These are phyloP conservation scores for Cnemophilus loriae DNA, from an alignment of 2,113 vertebrate species.

Conservation along the genomic window DNA sequence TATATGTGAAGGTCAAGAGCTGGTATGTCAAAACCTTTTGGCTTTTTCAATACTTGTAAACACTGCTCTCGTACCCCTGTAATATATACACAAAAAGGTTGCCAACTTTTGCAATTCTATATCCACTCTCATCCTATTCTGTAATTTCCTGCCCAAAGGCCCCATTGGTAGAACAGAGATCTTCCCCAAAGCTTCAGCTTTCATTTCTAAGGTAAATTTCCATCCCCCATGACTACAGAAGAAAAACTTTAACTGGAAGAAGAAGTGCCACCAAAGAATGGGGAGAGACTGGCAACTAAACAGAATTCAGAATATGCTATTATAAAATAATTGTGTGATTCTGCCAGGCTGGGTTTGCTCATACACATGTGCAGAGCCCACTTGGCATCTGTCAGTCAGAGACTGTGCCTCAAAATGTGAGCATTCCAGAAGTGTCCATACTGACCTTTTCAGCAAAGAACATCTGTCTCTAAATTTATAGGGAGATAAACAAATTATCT, in stretches of 20 bases:
- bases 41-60: neutral
- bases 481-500: neutral
- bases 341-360: neutral
- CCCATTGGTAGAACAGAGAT: neutral
- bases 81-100: neutral
- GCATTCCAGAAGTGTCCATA: neutral
- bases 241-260: neutral
- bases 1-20: conserved; percentile 22
- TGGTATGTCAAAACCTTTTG: neutral
- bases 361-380: neutral
- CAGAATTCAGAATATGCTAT: neutral
- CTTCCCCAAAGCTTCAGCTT: neutral
- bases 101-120: conserved; percentile 18
- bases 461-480: neutral
- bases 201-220: neutral
- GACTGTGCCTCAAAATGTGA: rapidly evolving
- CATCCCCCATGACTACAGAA: neutral
- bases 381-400: neutral
- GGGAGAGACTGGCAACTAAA: neutral
- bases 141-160: neutral
- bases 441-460: neutral
- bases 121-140: neutral
- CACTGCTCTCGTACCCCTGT: neutral
- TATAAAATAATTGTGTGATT: neutral
- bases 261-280: neutral